These are phyloP conservation scores for Dendroctonus valens DNA, from an alignment of 1,140 invertebrate species.

Conservation along the genomic window DNA sequence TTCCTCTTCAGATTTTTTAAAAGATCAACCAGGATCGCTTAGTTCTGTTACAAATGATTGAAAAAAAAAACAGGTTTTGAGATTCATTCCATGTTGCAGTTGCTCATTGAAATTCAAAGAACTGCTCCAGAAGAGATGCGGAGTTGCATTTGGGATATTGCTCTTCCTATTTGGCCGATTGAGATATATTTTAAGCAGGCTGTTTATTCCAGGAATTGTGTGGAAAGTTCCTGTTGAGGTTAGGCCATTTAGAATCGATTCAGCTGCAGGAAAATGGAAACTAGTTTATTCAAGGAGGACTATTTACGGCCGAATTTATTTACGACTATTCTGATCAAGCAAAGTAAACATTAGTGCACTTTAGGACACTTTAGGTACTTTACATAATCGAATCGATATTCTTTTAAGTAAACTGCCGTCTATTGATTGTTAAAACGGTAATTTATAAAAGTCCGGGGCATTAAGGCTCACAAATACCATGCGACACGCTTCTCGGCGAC, in stretches of 20 bases:
- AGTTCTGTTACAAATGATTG: too few relatives aligned
- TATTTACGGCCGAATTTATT: not conserved
- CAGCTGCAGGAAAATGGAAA: slow-evolving; percentile 1
- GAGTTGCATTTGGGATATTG: slow-evolving; percentile 16
- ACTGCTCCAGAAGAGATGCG: slow-evolving; percentile 3
- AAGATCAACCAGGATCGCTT: too few relatives aligned
- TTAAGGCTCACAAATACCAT: not conserved
- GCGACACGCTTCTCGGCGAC: not conserved
- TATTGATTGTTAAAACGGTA: not conserved
- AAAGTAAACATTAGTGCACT: not conserved
- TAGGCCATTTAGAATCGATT: not conserved
- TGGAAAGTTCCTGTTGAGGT: not conserved
- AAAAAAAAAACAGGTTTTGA: not conserved
- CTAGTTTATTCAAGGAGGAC: slow-evolving; percentile 5
- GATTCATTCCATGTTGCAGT: slow-evolving; percentile 12
- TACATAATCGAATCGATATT: too few relatives aligned
- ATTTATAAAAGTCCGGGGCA: slow-evolving; percentile 4
- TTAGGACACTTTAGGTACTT: too few relatives aligned
- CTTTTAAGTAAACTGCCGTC: too few relatives aligned
- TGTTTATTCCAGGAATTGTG: slow-evolving; percentile 8
- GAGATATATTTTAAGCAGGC: slow-evolving; percentile 12
- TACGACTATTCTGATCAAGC: not conserved
- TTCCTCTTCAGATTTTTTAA: too few relatives aligned
- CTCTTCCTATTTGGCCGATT: slow-evolving; percentile 7
- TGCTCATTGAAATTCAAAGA: slow-evolving; percentile 22